Conservation (phyloP, 2,113 vertebrate species). For the Pachycephala philippinensis region DNA sequence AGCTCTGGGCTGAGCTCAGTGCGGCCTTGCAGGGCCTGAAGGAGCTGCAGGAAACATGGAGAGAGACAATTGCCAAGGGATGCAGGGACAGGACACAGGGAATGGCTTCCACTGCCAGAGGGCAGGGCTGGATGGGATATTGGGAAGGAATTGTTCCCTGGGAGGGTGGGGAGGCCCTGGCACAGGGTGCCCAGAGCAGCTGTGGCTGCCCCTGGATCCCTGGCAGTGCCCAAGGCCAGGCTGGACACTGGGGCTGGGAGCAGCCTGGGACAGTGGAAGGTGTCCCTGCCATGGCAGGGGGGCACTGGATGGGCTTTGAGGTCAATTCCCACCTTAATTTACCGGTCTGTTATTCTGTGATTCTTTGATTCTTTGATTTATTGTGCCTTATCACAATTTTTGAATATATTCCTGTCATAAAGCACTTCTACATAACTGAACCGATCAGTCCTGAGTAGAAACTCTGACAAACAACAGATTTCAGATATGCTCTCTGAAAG, state of each 20-base stretch:
- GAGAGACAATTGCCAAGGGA: background rate
- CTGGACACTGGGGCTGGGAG: background rate
- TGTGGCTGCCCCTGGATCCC: background rate
- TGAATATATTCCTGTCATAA: background rate
- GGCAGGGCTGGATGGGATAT: background rate
- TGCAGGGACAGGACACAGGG: background rate
- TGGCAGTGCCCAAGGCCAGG: background rate
- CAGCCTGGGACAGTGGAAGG: background rate
- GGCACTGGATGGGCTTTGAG: rapidly evolving
- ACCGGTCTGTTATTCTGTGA: too few relatives aligned
- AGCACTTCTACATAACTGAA: background rate
- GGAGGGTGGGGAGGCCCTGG: background rate
- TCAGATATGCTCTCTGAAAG: background rate
- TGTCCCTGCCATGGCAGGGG: background rate
- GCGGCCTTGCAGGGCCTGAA: background rate
- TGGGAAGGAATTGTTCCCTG: background rate
- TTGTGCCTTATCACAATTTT: background rate
- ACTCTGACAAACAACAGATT: background rate
- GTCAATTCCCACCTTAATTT: background rate
- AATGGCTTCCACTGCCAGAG: too few relatives aligned
- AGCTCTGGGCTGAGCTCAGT: rapidly evolving
- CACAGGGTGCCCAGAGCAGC: background rate
- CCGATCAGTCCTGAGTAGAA: background rate
- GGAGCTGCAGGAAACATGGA: background rate
- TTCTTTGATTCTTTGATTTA: background rate